Evolutionary conservation across 1,140 invertebrate species (phyloP).

Genomic region (Lepidostoma basale): DNA sequence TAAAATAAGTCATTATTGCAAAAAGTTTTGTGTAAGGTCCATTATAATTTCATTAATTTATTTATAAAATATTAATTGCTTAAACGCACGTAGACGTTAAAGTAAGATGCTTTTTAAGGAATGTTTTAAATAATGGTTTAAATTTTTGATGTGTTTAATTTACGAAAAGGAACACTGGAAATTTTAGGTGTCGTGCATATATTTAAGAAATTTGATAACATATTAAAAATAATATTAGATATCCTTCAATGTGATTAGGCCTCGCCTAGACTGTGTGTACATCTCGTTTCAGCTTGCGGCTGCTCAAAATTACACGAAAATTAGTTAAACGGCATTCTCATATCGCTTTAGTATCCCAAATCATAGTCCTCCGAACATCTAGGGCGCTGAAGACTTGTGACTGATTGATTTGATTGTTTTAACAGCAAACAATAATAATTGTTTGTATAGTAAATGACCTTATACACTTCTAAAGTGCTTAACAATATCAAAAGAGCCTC

Average conservation of each 20-base stretch:
- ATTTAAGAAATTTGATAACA: conserved; percentile 18
- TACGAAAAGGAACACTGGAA: conserved; percentile 29
- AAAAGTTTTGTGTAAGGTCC: too few relatives aligned
- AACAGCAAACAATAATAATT: too few relatives aligned
- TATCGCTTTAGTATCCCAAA: too few relatives aligned
- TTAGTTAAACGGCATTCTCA: too few relatives aligned
- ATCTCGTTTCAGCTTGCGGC: neutral
- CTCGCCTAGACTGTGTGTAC: conserved; percentile 11
- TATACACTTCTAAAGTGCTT: too few relatives aligned
- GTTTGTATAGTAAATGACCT: too few relatives aligned
- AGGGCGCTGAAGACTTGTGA: too few relatives aligned
- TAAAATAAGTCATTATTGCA: too few relatives aligned
- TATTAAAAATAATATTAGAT: neutral
- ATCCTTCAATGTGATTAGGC: conserved; percentile 32
- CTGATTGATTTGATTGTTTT: too few relatives aligned
- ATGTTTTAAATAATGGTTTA: conserved; percentile 25
- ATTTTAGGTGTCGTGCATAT: conserved; percentile 43
- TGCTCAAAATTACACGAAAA: neutral
- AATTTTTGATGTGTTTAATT: conserved; percentile 44
- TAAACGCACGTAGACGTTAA: neutral
- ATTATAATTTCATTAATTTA: too few relatives aligned
- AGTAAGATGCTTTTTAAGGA: conserved; percentile 36
- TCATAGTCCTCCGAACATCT: too few relatives aligned
- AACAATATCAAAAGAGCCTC: too few relatives aligned
- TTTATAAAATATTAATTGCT: neutral